A percentile compares a stretch with the other conserved stretches of the same genome.
These are phyloP conservation scores for Lepilemur septentrionalis DNA, from an alignment of 2,797 vertebrate species.

Conservation along the genomic window DNA sequence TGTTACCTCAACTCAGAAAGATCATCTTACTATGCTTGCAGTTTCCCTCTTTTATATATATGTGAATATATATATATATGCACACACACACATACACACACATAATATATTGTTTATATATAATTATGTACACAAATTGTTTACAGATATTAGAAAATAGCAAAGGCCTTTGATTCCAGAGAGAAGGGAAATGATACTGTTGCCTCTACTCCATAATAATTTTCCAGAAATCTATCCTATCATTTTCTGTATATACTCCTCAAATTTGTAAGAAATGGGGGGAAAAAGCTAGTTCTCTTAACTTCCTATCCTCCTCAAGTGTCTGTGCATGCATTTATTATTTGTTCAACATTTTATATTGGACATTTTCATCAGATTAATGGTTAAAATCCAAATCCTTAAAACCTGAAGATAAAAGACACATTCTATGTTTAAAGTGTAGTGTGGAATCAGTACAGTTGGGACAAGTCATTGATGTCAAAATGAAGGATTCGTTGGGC, in stretches of 20 bases:
- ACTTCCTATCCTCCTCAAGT: neutral
- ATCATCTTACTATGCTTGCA: neutral
- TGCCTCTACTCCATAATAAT: neutral
- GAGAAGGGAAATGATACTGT: neutral
- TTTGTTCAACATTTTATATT: neutral
- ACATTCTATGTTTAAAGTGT: neutral
- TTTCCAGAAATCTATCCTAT: neutral
- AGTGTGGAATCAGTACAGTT: neutral
- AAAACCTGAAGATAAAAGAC: neutral
- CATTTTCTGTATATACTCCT: neutral
- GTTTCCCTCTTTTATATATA: neutral
- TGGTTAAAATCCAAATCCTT: neutral
- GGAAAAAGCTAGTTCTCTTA: neutral
- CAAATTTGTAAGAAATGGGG: neutral
- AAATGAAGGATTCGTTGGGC: constrained; percentile 23
- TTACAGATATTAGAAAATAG: neutral
- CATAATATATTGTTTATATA: neutral
- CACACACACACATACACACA: too few species aligned
- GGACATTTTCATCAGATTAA: neutral
- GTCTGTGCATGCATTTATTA: neutral
- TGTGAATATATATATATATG: too few species aligned
- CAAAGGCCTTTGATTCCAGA: neutral
- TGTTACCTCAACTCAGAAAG: neutral
- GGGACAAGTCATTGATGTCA: constrained; percentile 19
- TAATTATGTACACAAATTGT: neutral